Conservation (phyloP, 2,888 invertebrate species). For the Xanthia togata region DNA sequence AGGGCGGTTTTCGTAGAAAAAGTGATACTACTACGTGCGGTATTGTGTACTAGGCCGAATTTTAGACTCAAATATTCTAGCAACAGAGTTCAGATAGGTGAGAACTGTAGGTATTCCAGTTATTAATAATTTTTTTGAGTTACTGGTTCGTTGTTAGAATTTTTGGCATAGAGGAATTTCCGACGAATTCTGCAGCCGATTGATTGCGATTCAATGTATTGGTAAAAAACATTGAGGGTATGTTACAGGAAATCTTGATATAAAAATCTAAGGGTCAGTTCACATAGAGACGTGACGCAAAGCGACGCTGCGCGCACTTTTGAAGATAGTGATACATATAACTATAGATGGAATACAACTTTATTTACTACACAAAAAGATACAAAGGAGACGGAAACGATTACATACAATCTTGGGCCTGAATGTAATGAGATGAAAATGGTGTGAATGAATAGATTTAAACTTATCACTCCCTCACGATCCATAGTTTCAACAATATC, state of each 20-base stretch:
- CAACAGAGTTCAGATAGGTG: not conserved
- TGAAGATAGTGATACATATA: no score
- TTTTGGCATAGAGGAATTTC: not conserved
- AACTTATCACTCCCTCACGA: no score
- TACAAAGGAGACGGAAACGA: no score
- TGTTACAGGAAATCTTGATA: not conserved
- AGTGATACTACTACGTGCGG: not conserved
- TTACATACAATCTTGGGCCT: no score
- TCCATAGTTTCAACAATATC: no score
- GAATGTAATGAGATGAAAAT: no score
- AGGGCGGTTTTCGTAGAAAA: not conserved
- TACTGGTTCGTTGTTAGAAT: not conserved
- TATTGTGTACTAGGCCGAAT: constrained; percentile 1
- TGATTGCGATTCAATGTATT: not conserved
- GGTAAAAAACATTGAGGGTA: not conserved
- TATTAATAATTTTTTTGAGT: not conserved
- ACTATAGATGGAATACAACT: no score
- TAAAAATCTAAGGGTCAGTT: no score
- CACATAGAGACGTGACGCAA: no score
- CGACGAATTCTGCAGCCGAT: not conserved
- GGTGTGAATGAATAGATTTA: no score
- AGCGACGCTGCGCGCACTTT: no score
- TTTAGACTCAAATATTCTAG: constrained; percentile 6
- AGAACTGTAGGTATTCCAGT: not conserved
- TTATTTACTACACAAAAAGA: no score